A percentile compares a stretch with the other conserved stretches of the same genome.
Conservation (phyloP, 2,797 vertebrate genomes). For the Falco novaeseelandiae region DNA sequence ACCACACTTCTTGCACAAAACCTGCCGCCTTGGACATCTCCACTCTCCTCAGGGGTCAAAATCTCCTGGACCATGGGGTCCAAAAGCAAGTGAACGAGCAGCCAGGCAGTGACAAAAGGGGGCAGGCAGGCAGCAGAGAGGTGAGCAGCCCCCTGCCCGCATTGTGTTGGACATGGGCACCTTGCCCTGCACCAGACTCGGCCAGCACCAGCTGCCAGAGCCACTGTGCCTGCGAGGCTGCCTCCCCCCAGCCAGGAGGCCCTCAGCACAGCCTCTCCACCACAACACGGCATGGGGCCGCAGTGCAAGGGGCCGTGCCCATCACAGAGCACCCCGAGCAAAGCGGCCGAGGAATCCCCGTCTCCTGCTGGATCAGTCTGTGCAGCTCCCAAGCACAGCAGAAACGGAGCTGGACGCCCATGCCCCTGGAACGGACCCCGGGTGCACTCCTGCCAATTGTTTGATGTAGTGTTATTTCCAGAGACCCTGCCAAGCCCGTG, state of each 20-base stretch:
- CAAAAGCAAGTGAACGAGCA: background rate
- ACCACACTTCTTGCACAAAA: background rate
- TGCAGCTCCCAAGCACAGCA: background rate
- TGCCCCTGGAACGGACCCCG: slow-evolving; percentile 60
- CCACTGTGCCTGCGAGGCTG: rapidly evolving
- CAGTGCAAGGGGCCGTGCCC: rapidly evolving
- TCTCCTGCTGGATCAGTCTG: background rate
- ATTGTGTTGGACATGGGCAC: background rate
- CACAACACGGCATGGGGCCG: rapidly evolving
- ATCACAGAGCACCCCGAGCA: rapidly evolving
- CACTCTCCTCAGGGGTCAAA: background rate
- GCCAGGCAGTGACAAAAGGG: background rate
- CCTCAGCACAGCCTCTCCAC: background rate
- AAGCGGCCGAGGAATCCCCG: background rate
- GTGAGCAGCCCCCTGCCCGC: background rate
- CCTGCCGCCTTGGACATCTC: background rate
- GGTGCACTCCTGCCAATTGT: slow-evolving; percentile 63
- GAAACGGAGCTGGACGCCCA: slow-evolving; percentile 41
- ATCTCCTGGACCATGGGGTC: background rate
- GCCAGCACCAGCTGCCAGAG: background rate
- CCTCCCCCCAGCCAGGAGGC: background rate
- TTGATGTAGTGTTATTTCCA: slow-evolving; percentile 78
- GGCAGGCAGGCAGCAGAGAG: background rate
- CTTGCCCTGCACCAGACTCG: background rate
- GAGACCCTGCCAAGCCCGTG: slow-evolving; percentile 62